A percentile compares a stretch with the other conserved stretches of the same genome.
phyloP scores from a whole-genome alignment of 2,888 invertebrate genomes.

The Stegana nigrithorax region DNA sequence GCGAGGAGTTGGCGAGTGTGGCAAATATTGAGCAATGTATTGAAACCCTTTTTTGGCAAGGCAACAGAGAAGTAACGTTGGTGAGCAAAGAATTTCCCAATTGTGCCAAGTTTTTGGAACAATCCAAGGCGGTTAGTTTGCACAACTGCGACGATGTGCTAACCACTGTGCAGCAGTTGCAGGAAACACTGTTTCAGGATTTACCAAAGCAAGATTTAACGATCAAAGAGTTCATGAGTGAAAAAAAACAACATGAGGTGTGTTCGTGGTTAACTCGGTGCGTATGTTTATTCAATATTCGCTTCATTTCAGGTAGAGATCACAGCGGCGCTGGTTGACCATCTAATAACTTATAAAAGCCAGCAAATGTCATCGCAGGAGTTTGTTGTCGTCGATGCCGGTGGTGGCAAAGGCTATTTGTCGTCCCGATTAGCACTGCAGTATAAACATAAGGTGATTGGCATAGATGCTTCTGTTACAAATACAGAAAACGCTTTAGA shows the following conservation, averaged over 20 bases:
- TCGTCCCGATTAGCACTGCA: slow-evolving; percentile 80
- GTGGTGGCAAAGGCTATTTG: slow-evolving; percentile 90
- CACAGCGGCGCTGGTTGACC: slow-evolving; percentile 74
- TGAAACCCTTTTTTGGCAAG: slow-evolving; percentile 70
- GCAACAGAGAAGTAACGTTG: not conserved
- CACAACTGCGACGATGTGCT: slow-evolving; percentile 39
- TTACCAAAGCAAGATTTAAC: slow-evolving; percentile 30
- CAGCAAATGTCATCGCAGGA: not conserved
- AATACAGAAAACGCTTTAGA: slow-evolving; percentile 78
- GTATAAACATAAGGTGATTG: slow-evolving; percentile 79
- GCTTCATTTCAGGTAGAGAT: slow-evolving; percentile 71
- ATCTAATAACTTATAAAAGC: slow-evolving; percentile 63
- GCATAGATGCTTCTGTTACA: slow-evolving; percentile 79
- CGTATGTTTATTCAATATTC: not conserved
- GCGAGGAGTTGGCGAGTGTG: slow-evolving; percentile 68
- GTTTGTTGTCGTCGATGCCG: slow-evolving; percentile 80
- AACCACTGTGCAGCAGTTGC: slow-evolving; percentile 62
- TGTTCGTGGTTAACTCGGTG: slow-evolving; percentile 9
- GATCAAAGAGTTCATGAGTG: slow-evolving; percentile 80
- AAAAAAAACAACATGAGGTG: slow-evolving; percentile 86
- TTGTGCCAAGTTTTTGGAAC: slow-evolving; percentile 41
- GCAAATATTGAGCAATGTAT: slow-evolving; percentile 69
- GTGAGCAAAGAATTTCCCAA: slow-evolving; percentile 30
- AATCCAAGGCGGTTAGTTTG: slow-evolving; percentile 41
- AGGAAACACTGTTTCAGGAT: slow-evolving; percentile 56